A percentile compares a stretch with the other conserved stretches of the same genome.
Evolutionary conservation across 2,888 invertebrate species (phyloP).

Genomic region (Arge pagana): DNA sequence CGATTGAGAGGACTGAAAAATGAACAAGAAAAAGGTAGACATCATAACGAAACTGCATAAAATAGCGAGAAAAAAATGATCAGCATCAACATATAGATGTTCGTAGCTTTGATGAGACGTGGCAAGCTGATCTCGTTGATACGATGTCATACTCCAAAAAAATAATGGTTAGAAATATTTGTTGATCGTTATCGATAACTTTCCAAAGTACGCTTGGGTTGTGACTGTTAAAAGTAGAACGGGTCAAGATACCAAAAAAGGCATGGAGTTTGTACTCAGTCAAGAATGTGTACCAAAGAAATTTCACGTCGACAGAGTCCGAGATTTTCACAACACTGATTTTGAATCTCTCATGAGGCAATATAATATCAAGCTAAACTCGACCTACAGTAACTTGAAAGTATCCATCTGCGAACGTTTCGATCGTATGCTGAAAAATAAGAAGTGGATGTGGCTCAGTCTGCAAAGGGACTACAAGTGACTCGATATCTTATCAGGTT

Average conservation of each 20-base stretch:
- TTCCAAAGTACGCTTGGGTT: too few relatives aligned
- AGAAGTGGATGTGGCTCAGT: slow-evolving; percentile 37
- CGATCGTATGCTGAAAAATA: slow-evolving; percentile 35
- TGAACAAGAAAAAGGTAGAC: too few relatives aligned
- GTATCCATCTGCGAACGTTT: too few relatives aligned
- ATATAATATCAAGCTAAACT: too few relatives aligned
- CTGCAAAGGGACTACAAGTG: slow-evolving; percentile 34
- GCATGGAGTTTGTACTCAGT: slow-evolving; percentile 31
- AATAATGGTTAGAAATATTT: slow-evolving; percentile 46
- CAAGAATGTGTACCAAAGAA: slow-evolving; percentile 24
- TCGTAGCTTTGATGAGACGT: too few relatives aligned
- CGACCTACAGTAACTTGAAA: too few relatives aligned
- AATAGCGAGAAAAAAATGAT: slow-evolving; percentile 46
- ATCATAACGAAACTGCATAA: too few relatives aligned
- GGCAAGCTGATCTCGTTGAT: too few relatives aligned
- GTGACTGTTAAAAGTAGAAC: too few relatives aligned
- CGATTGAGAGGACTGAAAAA: slow-evolving; percentile 21
- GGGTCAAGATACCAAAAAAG: slow-evolving; percentile 37
- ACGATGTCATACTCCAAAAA: slow-evolving; percentile 39
- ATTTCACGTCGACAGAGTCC: slow-evolving; percentile 26
- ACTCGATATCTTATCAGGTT: slow-evolving; percentile 26
- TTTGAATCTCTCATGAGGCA: too few relatives aligned
- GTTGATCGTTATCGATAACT: too few relatives aligned
- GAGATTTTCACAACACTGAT: slow-evolving; percentile 31
- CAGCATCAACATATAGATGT: slow-evolving; percentile 34